Evolutionary conservation across 2,888 invertebrate genomes (phyloP), one percentile per base, ranked within the genome.

Genomic region (Caradrina kadenii): DNA sequence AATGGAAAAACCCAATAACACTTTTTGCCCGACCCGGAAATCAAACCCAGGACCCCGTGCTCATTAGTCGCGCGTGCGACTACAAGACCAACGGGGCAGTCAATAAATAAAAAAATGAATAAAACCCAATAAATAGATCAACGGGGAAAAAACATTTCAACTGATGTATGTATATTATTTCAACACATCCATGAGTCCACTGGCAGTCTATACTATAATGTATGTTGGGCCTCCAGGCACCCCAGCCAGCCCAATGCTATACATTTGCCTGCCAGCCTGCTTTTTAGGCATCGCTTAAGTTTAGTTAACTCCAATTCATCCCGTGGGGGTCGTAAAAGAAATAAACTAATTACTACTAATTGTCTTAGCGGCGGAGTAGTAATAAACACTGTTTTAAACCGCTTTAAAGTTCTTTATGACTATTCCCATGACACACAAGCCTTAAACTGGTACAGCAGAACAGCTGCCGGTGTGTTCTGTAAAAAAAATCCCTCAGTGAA

Each of bases 371-470:
- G 42, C 22, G 35, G 13, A 50, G 50, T 49, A 39, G 65, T 60
- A 63, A 70, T 77, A 80, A 80, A 80, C 77, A 80, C 70, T 60
- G 80, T 70, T 80, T 77, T 70, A 76, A 79, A 76, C 65, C 49
- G 11, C 45, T 70, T 70, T 56, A 11, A 77, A 76, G 62, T 70
- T 65, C 76, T 80, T 76, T 65, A 70, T 79, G 22, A 39, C 67
- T 59, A 48, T 63, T 63, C 54, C 68, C 74, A 10, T 26, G 48
- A 60, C 17, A 13, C 17, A 17, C 55, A 26, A n/a, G n/a, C 5
- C 15, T 48, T 45, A 63, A 63, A 26, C 22, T 21, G 2, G 8
- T 19, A 0, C 4, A 31, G 21, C 8, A 17, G 5, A n/a, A 21
- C 7, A 17, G 17, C n/a, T 48, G 17, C 48, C 7, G 35, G 7